Base-by-base conservation (phyloP, 2,797 vertebrate genomes). In the Tachyglossus aculeatus region DNA sequence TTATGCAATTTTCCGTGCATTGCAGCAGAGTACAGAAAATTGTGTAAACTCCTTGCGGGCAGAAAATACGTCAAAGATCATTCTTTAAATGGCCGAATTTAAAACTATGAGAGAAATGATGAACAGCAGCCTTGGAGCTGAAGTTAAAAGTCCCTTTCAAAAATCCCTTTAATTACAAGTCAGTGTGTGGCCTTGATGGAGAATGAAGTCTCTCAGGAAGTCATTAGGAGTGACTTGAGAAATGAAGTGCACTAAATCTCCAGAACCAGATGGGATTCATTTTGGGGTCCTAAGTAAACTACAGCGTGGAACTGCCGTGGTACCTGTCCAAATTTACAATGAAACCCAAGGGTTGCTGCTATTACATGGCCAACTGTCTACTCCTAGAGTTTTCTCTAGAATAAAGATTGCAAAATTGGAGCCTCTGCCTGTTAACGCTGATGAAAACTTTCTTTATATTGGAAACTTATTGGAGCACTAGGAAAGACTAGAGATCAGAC, bases 251-350 rank as follows among this genome's bases (percentile, higher is more conserved):
- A 79, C 68, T 25, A 69, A 57, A 70, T 76, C 43, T 72, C 31
- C 53, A 1, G 4, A 48, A 53, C 85, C 79, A 82, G 72, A 39
- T 65, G 83, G 88, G 82, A 76, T 48, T 78, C 47, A 72, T 76
- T 57, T 56, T 55, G 66, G 40, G 13, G 9, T 31, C 83, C 38
- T 34, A 32, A 70, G 50, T 48, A 64, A 62, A 74, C 57, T 69
- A 9, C 34, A 33, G 5, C 33, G 19, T 43, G 55, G 82, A 66
- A 75, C 14, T 64, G 39, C 18, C 67, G 39, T 31, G 44, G 66
- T 3, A 25, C 3, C 9, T 69, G 11, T 56, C 45, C 80, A 41
- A 32, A 75, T 58, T 18, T 22, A 63, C 82, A 74, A 69, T 62
- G 29, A 39, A 68, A 40, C 4, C 61, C 47, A 6, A 15, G 3